A percentile compares a stretch with the other conserved stretches of the same genome.
Conservation (phyloP, 2,113 vertebrate genomes). For the Cygnus buccinator region DNA sequence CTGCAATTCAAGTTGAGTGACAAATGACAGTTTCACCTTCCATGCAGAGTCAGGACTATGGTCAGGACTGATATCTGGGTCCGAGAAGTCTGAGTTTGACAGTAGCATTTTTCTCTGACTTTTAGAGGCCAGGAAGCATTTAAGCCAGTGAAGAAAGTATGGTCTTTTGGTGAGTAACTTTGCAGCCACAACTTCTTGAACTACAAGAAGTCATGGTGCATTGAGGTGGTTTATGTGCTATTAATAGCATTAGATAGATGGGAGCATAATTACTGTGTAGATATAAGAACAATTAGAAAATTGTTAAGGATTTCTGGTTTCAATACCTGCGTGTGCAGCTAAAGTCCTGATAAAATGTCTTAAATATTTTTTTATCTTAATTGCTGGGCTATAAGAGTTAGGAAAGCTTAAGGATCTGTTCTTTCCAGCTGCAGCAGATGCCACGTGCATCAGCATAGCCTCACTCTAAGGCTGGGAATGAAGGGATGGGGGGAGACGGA, state of each 20-base stretch:
- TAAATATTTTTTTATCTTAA: neutral
- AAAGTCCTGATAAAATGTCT: neutral
- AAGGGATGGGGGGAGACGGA: neutral
- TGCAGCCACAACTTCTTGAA: no score
- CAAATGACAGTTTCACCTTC: neutral
- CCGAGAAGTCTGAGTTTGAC: neutral
- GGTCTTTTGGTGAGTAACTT: neutral
- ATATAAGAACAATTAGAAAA: neutral
- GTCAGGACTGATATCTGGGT: neutral
- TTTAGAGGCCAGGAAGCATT: neutral
- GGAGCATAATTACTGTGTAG: neutral
- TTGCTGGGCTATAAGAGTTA: neutral
- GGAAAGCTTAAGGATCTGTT: neutral
- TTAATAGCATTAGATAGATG: neutral
- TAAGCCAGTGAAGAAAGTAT: neutral
- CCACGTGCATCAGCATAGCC: no score
- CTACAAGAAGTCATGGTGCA: neutral
- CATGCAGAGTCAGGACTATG: neutral
- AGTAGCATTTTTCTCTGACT: neutral
- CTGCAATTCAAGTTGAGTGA: neutral
- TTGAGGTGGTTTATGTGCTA: neutral
- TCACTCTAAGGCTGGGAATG: neutral
- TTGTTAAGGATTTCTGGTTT: no score
- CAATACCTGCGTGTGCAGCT: neutral
- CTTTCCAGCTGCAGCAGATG: neutral